phyloP scores from a whole-genome alignment of 2,888 invertebrate genomes.

The Cosmia pyralina region DNA sequence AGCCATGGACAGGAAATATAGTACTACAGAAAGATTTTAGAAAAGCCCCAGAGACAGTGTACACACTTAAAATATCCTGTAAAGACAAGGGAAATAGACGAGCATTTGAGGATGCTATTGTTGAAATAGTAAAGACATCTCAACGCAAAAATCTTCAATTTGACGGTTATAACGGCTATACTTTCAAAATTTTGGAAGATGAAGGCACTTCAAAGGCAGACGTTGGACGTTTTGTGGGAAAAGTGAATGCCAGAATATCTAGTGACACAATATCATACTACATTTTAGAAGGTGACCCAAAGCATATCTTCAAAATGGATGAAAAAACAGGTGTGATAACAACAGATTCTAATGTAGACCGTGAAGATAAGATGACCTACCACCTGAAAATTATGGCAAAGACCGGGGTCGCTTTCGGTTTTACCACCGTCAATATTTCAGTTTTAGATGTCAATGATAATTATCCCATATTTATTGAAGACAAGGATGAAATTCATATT shows the following conservation, averaged over 20 bases:
- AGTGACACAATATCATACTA: slow-evolving; percentile 93
- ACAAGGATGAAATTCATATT: slow-evolving; percentile 94
- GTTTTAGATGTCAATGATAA: slow-evolving; percentile 98
- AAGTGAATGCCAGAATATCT: slow-evolving; percentile 91
- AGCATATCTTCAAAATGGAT: slow-evolving; percentile 94
- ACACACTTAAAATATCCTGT: slow-evolving; percentile 94
- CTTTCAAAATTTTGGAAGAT: slow-evolving; percentile 96
- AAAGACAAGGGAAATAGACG: slow-evolving; percentile 94
- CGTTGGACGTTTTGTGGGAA: slow-evolving; percentile 94
- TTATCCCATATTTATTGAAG: slow-evolving; percentile 94
- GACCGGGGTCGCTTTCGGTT: slow-evolving; percentile 93
- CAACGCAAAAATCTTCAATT: slow-evolving; percentile 94
- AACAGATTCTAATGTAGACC: slow-evolving; percentile 94
- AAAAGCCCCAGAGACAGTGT: slow-evolving; percentile 92
- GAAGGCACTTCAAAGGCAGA: slow-evolving; percentile 91
- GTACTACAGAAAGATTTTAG: slow-evolving; percentile 92
- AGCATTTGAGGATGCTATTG: slow-evolving; percentile 93
- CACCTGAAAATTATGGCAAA: slow-evolving; percentile 95
- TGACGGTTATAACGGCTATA: slow-evolving; percentile 94
- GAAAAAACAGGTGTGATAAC: slow-evolving; percentile 94
- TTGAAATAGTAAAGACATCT: slow-evolving; percentile 94
- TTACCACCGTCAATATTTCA: slow-evolving; percentile 94
- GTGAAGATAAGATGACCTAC: slow-evolving; percentile 95
- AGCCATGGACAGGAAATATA: slow-evolving; percentile 94
- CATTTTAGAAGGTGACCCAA: slow-evolving; percentile 95